Evolutionary conservation across 1,140 invertebrate genomes (phyloP).

Genomic region (Doryteuthis pealeii): DNA sequence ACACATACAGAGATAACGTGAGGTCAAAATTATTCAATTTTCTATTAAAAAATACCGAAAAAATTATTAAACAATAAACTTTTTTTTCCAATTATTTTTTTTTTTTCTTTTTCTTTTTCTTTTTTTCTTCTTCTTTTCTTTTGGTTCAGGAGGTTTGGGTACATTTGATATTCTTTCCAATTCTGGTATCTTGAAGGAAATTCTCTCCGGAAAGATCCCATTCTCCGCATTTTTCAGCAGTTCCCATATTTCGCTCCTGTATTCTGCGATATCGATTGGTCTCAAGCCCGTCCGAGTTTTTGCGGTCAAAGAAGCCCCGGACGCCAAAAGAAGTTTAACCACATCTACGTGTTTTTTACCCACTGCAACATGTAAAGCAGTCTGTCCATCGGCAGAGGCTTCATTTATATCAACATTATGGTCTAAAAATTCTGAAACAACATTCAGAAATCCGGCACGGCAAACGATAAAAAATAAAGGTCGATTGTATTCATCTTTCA

Average conservation of each 20-base stretch:
- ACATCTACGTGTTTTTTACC: background rate
- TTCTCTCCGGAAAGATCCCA: background rate
- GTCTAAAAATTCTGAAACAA: background rate
- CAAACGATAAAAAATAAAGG: background rate
- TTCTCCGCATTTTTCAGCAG: background rate
- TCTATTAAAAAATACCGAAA: too few relatives aligned
- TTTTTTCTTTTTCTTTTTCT: too few relatives aligned
- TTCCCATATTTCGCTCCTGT: background rate
- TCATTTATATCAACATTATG: background rate
- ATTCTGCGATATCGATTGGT: background rate
- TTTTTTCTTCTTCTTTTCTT: too few relatives aligned
- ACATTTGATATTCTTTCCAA: too few relatives aligned
- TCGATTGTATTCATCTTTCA: background rate
- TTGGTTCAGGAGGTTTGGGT: too few relatives aligned
- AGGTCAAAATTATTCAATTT: too few relatives aligned
- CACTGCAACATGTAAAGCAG: background rate
- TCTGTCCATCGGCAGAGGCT: background rate
- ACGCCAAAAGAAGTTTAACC: background rate
- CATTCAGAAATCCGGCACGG: background rate
- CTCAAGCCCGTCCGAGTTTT: background rate
- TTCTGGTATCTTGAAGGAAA: too few relatives aligned
- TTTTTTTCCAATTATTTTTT: too few relatives aligned
- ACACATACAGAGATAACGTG: too few relatives aligned
- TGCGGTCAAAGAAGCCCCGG: background rate
- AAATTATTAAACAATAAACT: too few relatives aligned